Percentiles rank a stretch among this genome's conserved stretches.
phyloP scores from a whole-genome alignment of 2,797 vertebrate species.

The Ptychadena robeensis region DNA sequence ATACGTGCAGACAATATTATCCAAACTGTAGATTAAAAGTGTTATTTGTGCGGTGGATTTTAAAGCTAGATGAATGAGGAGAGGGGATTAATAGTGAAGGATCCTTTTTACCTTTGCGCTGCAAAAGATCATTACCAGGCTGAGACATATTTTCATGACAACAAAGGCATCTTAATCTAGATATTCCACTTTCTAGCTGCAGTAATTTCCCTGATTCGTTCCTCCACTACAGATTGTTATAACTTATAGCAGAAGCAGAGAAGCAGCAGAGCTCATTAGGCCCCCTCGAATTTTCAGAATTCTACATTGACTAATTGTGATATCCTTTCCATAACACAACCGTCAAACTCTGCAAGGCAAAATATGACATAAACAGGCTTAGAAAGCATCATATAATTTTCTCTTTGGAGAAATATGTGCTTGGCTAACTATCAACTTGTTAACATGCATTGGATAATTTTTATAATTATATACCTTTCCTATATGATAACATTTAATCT shows the following conservation, averaged over 20 bases:
- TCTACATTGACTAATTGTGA: conserved; percentile 21
- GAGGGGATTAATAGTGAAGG: conserved; percentile 54
- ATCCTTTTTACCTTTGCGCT: conserved; percentile 55
- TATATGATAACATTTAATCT: conserved; percentile 10
- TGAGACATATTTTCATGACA: conserved; percentile 49
- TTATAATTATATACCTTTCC: conserved; percentile 13
- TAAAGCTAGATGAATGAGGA: conserved; percentile 49
- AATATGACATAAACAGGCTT: not conserved
- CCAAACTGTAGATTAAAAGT: conserved; percentile 59
- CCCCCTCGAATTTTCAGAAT: conserved; percentile 24
- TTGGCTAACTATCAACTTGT: not conserved
- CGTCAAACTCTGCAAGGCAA: not conserved
- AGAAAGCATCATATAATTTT: not conserved
- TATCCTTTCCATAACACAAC: not conserved
- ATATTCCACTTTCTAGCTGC: conserved; percentile 62
- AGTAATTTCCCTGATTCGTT: conserved; percentile 66
- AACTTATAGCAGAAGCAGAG: conserved; percentile 27
- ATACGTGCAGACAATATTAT: conserved; percentile 58
- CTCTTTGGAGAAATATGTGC: not conserved
- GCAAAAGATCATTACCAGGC: conserved; percentile 51
- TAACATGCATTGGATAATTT: conserved; percentile 19
- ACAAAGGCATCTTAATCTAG: conserved; percentile 48
- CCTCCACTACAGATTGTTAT: conserved; percentile 2
- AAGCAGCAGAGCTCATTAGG: conserved; percentile 35
- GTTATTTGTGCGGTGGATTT: conserved; percentile 57